Percentiles rank a stretch among this genome's conserved stretches.
Evolutionary conservation across 2,113 vertebrate species (phyloP).

Genomic region (Scortum barcoo): DNA sequence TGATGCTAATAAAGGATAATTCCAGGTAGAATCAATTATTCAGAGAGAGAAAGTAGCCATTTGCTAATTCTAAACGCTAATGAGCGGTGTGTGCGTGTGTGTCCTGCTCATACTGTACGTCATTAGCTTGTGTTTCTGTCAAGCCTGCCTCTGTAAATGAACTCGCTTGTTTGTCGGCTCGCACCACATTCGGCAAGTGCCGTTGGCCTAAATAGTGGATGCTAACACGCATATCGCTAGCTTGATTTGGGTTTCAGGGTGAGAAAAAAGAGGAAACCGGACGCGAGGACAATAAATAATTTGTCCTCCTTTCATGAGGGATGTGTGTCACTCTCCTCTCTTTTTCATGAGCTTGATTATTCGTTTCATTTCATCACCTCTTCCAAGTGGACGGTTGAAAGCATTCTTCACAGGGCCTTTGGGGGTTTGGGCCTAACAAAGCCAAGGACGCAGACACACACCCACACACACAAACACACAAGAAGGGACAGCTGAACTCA

Average conservation of each 20-base stretch:
- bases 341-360: slow-evolving; percentile 79
- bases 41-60: not conserved
- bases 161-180: slow-evolving; percentile 14
- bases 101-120: slow-evolving; percentile 8
- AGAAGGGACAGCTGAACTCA: slow-evolving; percentile 79
- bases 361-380: slow-evolving; percentile 83
- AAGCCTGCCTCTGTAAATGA: slow-evolving; percentile 35
- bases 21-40: slow-evolving; percentile 67
- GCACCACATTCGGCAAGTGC: not conserved
- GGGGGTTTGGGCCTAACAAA: slow-evolving; percentile 73
- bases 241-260: slow-evolving; percentile 42
- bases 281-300: slow-evolving; percentile 77
- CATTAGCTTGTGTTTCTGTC: slow-evolving; percentile 34
- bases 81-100: slow-evolving; percentile 9
- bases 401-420: slow-evolving; percentile 78
- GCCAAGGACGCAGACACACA: slow-evolving; percentile 68
- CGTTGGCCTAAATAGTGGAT: slow-evolving; percentile 44
- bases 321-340: slow-evolving; percentile 75
- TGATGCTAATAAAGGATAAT: slow-evolving; percentile 48
- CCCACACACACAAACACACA: slow-evolving; percentile 31
- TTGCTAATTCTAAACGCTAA: slow-evolving; percentile 47
- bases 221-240: slow-evolving; percentile 14
- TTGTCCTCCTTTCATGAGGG: slow-evolving; percentile 73
- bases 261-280: slow-evolving; percentile 48
- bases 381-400: slow-evolving; percentile 81